Base-by-base conservation (phyloP, 2,797 vertebrate genomes). In the Myotis pilosus region DNA sequence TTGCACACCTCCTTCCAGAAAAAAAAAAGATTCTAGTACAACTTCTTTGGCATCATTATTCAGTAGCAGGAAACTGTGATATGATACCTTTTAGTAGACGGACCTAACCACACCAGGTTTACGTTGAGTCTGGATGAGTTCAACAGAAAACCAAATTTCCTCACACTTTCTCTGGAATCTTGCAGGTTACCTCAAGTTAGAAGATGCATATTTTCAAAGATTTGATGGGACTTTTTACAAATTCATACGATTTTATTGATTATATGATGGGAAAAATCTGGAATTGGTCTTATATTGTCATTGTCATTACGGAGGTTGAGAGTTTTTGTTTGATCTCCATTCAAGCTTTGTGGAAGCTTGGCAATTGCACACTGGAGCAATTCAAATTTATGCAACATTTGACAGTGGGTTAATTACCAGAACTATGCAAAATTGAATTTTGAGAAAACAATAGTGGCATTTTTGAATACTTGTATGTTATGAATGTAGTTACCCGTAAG, bases 351-450 rank as follows among this genome's bases (percentile, higher is more conserved):
- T 49, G 91, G 89, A 94, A 91, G 69, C 57, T 95, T 92, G 49
- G 60, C 92, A 96, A 95, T 66, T 75, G 53, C 87, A 96, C 49
- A 87, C 91, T 85, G 92, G 94, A 97, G 57, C 94, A 87, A 95
- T 96, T 96, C 88, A 97, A 96, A 97, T 97, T 96, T 95, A 97
- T 94, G 94, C 95, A 92, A 80, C 93, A 87, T 92, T 94, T 94
- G 96, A 97, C 96, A 96, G 93, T 95, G 66, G 96, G 94, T 87
- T 97, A 97, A 97, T 97, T 95, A 96, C 66, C 72, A 96, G 71
- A 96, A 96, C 87, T 94, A 95, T 94, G 94, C 81, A 96, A 96
- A 96, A 93, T 49, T 96, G 75, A 96, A 96, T 94, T 97, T 93
- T 93, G 85, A 94, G 88, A 86, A 96, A 97, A 96, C 78, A 95